A percentile compares a stretch with the other conserved stretches of the same genome.
These are phyloP conservation scores for Oxystoma pomonae DNA, from an alignment of 2,888 invertebrate species.

Conservation along the genomic window DNA sequence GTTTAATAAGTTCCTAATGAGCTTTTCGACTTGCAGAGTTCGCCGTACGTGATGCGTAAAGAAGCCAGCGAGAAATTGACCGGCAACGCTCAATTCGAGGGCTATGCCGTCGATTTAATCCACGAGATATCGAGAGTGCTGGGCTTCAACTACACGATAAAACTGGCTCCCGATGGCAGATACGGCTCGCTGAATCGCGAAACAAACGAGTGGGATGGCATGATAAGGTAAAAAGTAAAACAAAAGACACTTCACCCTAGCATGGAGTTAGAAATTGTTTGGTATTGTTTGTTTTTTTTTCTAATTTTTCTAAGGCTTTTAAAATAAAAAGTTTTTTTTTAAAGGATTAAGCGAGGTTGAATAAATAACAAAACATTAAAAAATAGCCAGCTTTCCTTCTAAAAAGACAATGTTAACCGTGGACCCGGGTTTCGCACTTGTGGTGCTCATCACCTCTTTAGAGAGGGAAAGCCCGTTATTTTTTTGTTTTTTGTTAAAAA, in stretches of 20 bases:
- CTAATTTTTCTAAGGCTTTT: too few species aligned
- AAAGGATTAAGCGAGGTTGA: too few species aligned
- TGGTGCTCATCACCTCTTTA: too few species aligned
- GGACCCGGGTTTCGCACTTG: too few species aligned
- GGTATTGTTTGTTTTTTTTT: too few species aligned
- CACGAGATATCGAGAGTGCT: conserved; percentile 84
- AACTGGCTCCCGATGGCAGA: conserved; percentile 78
- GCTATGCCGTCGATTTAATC: conserved; percentile 92
- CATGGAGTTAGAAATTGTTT: not conserved
- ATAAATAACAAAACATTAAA: too few species aligned
- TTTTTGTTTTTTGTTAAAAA: too few species aligned
- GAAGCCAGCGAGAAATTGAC: conserved; percentile 77
- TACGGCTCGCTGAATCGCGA: conserved; percentile 79
- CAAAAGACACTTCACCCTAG: conserved; percentile 15
- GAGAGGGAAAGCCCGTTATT: too few species aligned
- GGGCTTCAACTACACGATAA: conserved; percentile 85
- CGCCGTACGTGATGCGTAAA: conserved; percentile 94
- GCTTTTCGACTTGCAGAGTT: conserved; percentile 65
- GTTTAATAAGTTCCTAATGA: too few species aligned
- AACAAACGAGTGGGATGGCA: conserved; percentile 88
- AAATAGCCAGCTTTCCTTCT: too few species aligned
- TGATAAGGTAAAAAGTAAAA: conserved; percentile 64
- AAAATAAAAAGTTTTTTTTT: too few species aligned
- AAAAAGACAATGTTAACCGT: too few species aligned
- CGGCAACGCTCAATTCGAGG: conserved; percentile 91